Percentiles rank a stretch among this genome's conserved stretches.
Conservation (phyloP, 2,797 vertebrate species). For the Anolis apletophallus region DNA sequence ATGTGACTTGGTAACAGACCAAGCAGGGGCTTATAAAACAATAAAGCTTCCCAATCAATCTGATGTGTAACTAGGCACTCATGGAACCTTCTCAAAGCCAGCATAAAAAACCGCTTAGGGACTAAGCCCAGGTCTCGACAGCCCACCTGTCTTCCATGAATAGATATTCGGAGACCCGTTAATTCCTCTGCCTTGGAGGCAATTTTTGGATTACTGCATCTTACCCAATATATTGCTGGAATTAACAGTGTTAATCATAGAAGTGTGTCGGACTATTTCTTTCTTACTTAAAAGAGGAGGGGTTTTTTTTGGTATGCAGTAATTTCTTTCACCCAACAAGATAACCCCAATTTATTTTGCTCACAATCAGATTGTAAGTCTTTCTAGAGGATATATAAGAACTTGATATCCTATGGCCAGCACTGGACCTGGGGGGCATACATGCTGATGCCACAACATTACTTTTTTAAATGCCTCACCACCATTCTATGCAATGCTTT, state of each 20-base stretch:
- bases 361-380: not conserved
- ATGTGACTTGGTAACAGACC: constrained; percentile 72
- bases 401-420: no score
- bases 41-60: constrained; percentile 73
- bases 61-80: constrained; percentile 66
- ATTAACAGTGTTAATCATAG: not conserved
- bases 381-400: not conserved
- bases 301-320: not conserved
- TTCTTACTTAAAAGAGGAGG: not conserved
- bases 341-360: not conserved
- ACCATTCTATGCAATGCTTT: not conserved
- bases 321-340: not conserved
- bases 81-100: constrained; percentile 53
- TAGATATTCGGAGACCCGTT: constrained; percentile 11
- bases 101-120: constrained; percentile 29
- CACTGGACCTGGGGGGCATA: not conserved
- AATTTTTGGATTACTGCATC: constrained; percentile 3
- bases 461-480: not conserved
- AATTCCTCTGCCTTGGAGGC: not conserved
- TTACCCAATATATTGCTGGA: not conserved
- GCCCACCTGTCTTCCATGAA: not conserved
- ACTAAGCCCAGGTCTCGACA: constrained; percentile 49
- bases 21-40: constrained; percentile 71
- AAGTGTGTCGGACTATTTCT: not conserved
- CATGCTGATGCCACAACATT: not conserved